phyloP scores from a whole-genome alignment of 2,888 invertebrate species.

The Heliconius erato region DNA sequence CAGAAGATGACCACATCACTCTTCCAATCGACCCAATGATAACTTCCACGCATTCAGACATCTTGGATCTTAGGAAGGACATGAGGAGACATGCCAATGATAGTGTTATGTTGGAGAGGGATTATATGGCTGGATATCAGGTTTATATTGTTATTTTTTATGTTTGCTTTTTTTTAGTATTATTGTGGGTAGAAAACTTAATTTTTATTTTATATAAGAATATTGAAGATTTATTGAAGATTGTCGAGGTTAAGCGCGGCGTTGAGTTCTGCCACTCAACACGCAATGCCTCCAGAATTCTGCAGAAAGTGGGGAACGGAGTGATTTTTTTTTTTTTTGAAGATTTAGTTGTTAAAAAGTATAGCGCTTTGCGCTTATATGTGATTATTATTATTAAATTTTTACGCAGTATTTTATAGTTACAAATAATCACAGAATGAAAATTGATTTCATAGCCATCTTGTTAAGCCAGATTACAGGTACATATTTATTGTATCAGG shows the following conservation, averaged over 20 bases:
- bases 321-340: too few species aligned
- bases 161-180: not conserved
- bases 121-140: conserved; percentile 75
- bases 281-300: too few species aligned
- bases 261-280: too few species aligned
- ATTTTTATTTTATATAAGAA: not conserved
- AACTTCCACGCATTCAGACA: conserved; percentile 78
- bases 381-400: not conserved
- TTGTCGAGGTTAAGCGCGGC: too few species aligned
- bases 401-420: not conserved
- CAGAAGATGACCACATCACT: conserved; percentile 69
- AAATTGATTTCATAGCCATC: too few species aligned
- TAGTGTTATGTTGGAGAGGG: conserved; percentile 67
- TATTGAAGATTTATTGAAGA: not conserved
- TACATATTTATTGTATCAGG: too few species aligned
- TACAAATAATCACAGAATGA: too few species aligned
- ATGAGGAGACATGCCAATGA: conserved; percentile 67
- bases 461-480: too few species aligned
- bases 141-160: conserved; percentile 56
- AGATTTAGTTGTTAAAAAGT: not conserved
- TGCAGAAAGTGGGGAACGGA: too few species aligned
- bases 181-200: not conserved
- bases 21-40: conserved; percentile 77
- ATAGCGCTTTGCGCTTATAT: not conserved
- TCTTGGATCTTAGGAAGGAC: conserved; percentile 70